A percentile compares a stretch with the other conserved stretches of the same genome.
These are phyloP conservation scores for Cepaea hortensis DNA, from an alignment of 2,888 invertebrate genomes.

Conservation along the genomic window DNA sequence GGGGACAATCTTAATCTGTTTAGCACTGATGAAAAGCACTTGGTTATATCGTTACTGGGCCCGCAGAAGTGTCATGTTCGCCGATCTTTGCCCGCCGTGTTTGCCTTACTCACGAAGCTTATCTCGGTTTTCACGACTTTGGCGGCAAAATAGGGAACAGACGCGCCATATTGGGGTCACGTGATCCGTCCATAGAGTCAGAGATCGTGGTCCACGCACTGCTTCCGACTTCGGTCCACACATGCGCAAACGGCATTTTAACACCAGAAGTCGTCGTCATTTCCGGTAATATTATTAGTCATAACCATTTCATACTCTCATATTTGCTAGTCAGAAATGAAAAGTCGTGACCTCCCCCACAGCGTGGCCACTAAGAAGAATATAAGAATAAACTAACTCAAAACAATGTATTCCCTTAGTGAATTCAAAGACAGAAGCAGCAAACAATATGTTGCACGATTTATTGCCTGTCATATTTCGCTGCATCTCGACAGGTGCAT, in stretches of 20 bases:
- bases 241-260: constrained; percentile 39
- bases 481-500: too few relatives aligned
- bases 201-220: constrained; percentile 38
- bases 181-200: constrained; percentile 38
- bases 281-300: constrained; percentile 44
- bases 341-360: background rate
- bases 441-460: too few relatives aligned
- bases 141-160: constrained; percentile 28
- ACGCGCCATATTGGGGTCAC: constrained; percentile 40
- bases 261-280: constrained; percentile 39
- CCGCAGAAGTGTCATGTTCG: constrained; percentile 22
- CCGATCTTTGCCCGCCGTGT: constrained; percentile 24
- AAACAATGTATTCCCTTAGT: too few relatives aligned
- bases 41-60: constrained; percentile 21
- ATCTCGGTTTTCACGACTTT: constrained; percentile 40
- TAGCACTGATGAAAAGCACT: constrained; percentile 26
- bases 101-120: constrained; percentile 40
- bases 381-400: too few relatives aligned
- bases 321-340: constrained; percentile 43
- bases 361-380: too few relatives aligned
- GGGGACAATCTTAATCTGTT: constrained; percentile 33
- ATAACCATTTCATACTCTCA: constrained; percentile 33
- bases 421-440: too few relatives aligned
- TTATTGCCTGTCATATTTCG: too few relatives aligned
- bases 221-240: constrained; percentile 9